Conservation (phyloP, 2,113 vertebrate species). For the Brachyistius frenatus region DNA sequence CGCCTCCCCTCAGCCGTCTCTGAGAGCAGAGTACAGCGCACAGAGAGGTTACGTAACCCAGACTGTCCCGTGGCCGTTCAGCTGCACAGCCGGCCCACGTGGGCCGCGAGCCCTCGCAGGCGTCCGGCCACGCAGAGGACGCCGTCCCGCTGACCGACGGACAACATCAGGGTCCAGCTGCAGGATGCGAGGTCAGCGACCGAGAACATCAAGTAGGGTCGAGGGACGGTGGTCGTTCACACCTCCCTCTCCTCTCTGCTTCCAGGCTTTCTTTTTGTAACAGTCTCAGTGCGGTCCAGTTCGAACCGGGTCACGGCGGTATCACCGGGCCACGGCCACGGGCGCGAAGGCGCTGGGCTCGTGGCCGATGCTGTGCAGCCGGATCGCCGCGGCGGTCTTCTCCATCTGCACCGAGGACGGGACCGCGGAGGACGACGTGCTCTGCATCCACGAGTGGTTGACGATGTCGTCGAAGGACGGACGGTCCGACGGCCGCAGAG, state of each 20-base stretch:
- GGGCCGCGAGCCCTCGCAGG: background rate
- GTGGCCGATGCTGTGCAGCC: constrained; percentile 90
- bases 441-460: constrained; percentile 95
- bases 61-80: constrained; percentile 15
- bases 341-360: constrained; percentile 79
- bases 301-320: background rate
- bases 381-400: constrained; percentile 86
- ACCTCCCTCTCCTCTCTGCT: constrained; percentile 2
- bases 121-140: constrained; percentile 19
- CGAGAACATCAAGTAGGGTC: constrained; percentile 33
- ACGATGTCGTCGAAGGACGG: constrained; percentile 94
- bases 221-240: background rate
- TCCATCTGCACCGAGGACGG: constrained; percentile 45
- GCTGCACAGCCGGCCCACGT: constrained; percentile 6
- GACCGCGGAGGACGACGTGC: constrained; percentile 74
- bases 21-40: constrained; percentile 32
- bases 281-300: constrained; percentile 42
- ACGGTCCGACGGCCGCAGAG: constrained; percentile 90
- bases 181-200: background rate
- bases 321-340: constrained; percentile 74
- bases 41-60: constrained; percentile 51
- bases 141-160: constrained; percentile 16
- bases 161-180: constrained; percentile 13
- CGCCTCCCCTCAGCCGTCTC: constrained; percentile 51
- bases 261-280: constrained; percentile 50